Percentiles rank a stretch among this genome's conserved stretches.
Conservation (phyloP, 92 coral and sea anemone species). For the Phenganax stokvisi region DNA sequence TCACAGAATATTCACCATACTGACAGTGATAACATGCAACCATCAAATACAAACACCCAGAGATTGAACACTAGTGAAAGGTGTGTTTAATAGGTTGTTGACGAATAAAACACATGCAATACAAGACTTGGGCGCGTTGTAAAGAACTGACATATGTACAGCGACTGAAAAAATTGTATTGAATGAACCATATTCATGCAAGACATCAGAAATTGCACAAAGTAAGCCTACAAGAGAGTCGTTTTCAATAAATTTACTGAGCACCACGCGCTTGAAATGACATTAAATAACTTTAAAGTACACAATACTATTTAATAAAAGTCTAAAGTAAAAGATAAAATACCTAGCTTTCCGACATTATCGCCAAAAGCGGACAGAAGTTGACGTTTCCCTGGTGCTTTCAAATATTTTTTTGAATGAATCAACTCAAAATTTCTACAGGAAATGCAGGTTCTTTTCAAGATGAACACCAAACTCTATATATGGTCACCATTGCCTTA, state of each 20-base stretch:
- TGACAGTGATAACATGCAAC: no score
- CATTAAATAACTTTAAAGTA: neutral
- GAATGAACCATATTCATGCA: no score
- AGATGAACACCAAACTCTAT: neutral
- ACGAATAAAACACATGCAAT: no score
- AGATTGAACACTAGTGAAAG: no score
- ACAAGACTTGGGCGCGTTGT: no score
- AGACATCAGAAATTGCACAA: no score
- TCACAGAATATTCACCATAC: neutral
- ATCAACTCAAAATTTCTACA: neutral
- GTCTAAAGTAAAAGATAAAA: neutral
- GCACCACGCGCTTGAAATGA: neutral
- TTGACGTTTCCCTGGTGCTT: neutral
- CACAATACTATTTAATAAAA: neutral
- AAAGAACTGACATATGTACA: no score
- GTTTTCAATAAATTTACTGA: no score
- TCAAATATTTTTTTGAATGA: neutral
- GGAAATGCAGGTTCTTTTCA: neutral
- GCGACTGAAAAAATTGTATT: no score
- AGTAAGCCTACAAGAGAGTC: no score
- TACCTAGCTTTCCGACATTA: neutral
- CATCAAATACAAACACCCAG: no score
- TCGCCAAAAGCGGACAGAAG: neutral
- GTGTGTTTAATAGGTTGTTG: no score
- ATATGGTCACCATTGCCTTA: conserved; percentile 24